A percentile compares a stretch with the other conserved stretches of the same genome.
phyloP scores from a whole-genome alignment of 2,888 invertebrate species.

The Notocelia uddmanniana region DNA sequence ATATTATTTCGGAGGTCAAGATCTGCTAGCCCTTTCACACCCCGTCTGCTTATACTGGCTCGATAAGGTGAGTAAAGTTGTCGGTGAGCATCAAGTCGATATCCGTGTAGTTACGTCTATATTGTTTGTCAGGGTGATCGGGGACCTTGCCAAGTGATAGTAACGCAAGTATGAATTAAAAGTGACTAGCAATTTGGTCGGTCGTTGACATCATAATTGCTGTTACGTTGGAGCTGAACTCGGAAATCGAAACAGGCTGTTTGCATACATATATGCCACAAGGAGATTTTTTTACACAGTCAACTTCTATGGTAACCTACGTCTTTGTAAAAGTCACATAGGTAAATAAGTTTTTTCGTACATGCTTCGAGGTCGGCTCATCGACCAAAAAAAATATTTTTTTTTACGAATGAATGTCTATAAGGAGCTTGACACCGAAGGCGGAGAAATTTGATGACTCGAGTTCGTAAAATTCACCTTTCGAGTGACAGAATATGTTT shows the following conservation, averaged over 20 bases:
- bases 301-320: too few relatives aligned
- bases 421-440: too few relatives aligned
- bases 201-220: constrained; percentile 40
- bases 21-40: not conserved
- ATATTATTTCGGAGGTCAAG: constrained; percentile 43
- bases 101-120: constrained; percentile 36
- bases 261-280: too few relatives aligned
- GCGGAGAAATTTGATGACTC: too few relatives aligned
- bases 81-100: constrained; percentile 3
- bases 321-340: too few relatives aligned
- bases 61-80: not conserved
- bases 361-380: too few relatives aligned
- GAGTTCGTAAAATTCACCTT: too few relatives aligned
- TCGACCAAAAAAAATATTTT: too few relatives aligned
- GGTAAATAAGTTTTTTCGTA: too few relatives aligned
- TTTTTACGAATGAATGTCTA: too few relatives aligned
- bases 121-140: constrained; percentile 30
- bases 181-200: constrained; percentile 32
- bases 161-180: constrained; percentile 24
- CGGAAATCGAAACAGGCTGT: constrained; percentile 23
- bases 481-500: too few relatives aligned
- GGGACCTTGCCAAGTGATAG: constrained; percentile 43
- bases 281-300: not conserved
- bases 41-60: not conserved
- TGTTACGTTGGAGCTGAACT: constrained; percentile 11